phyloP scores from a whole-genome alignment of 2,888 invertebrate genomes.

The Ischnura elegans region DNA sequence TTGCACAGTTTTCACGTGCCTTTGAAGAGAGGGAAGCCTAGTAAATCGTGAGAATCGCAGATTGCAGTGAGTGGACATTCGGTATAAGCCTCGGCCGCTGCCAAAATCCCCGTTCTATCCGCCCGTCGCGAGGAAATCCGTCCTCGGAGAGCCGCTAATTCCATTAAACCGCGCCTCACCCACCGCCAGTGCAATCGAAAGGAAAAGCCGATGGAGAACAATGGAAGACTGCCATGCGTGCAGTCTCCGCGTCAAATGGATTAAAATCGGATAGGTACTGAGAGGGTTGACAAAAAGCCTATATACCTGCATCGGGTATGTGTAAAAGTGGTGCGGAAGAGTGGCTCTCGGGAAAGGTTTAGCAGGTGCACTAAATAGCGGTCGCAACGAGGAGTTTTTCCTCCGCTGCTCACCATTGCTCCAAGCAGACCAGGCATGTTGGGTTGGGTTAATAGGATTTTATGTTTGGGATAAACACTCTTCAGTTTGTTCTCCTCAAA shows the following conservation, averaged over 20 bases:
- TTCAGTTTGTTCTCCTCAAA: too few species aligned
- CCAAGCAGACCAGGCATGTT: too few species aligned
- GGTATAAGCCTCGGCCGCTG: slow-evolving; percentile 1
- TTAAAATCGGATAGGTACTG: slow-evolving; percentile 67
- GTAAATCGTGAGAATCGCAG: neutral
- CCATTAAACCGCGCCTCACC: slow-evolving; percentile 5
- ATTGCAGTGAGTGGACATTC: slow-evolving; percentile 15
- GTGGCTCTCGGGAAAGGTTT: slow-evolving; percentile 24
- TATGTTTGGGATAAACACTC: too few species aligned
- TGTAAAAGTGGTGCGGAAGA: slow-evolving; percentile 43
- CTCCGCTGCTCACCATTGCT: neutral
- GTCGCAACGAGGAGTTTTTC: neutral
- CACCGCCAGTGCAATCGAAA: slow-evolving; percentile 10
- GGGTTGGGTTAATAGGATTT: too few species aligned
- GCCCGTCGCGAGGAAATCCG: neutral
- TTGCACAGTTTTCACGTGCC: too few species aligned
- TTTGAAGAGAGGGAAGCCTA: neutral
- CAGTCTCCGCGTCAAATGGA: slow-evolving; percentile 54
- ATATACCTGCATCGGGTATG: too few species aligned
- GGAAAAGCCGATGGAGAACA: slow-evolving; percentile 65
- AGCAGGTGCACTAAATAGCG: neutral
- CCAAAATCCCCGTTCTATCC: neutral
- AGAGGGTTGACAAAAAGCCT: too few species aligned
- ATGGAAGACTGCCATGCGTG: slow-evolving; percentile 43
- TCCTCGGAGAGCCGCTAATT: neutral